Conservation (phyloP, 2,797 vertebrate species). For the Chloroceryle amazona region DNA sequence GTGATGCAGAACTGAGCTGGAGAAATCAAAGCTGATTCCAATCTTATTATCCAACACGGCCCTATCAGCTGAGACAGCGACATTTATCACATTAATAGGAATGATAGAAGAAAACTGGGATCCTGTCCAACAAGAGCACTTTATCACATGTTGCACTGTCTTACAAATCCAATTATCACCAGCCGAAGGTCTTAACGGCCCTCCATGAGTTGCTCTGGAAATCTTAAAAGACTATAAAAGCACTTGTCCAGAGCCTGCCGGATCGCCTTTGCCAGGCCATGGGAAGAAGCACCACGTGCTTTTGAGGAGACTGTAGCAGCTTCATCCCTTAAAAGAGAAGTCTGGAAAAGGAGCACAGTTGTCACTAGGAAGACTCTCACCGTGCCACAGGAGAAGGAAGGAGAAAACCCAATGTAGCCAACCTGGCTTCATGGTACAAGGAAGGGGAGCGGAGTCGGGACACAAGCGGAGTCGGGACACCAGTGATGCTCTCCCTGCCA, state of each 20-base stretch:
- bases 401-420: not conserved
- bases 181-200: slow-evolving; percentile 80
- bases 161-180: slow-evolving; percentile 86
- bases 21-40: slow-evolving; percentile 80
- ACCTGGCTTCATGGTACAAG: fast-evolving
- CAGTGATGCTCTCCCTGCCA: not conserved
- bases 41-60: slow-evolving; percentile 82
- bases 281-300: not conserved
- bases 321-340: not conserved
- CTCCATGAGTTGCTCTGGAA: slow-evolving; percentile 74
- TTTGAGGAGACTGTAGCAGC: not conserved
- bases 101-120: slow-evolving; percentile 83
- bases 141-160: slow-evolving; percentile 84
- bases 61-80: slow-evolving; percentile 82
- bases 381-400: not conserved
- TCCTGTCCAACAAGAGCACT: slow-evolving; percentile 79
- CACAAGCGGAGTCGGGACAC: fast-evolving
- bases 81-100: slow-evolving; percentile 87
- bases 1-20: slow-evolving; percentile 45
- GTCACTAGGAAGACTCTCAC: not conserved
- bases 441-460: not conserved
- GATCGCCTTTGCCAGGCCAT: not conserved
- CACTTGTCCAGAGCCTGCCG: slow-evolving; percentile 30
- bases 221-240: slow-evolving; percentile 72
- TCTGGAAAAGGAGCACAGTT: not conserved